Evolutionary conservation across 1,140 invertebrate genomes (phyloP), one percentile per base, ranked within the genome.

Genomic region (Drosophila biarmipes): DNA sequence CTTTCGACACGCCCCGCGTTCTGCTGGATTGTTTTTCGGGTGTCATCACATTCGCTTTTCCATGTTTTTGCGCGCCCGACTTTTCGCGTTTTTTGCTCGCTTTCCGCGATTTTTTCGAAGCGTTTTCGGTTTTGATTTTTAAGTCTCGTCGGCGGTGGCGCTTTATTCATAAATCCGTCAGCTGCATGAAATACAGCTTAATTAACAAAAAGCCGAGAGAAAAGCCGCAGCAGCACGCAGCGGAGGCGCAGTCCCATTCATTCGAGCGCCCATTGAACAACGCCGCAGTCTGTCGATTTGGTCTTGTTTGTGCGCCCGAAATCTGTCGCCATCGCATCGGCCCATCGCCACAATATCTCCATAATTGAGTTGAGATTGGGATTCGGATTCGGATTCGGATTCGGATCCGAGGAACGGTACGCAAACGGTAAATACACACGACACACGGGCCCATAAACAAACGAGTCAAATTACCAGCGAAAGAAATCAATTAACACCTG

Each of bases 401-500:
- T 35, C 42, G 49, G 42, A 34, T 24, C 3, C 2, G 38, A 53
- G 24, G 51, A 58, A 58, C 68, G 67, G 57, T 29, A 42, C 61
- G 62, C 27, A 12, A 81, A 78, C 78, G 53, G 78, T 73, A 78
- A 85, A 80, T 58, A 62, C 43, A 21, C 19, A 17, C 40, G 17
- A 31, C 10, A 31, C 10, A 10, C 29, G 34, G 42, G 31, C 38
- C 42, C 72, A 73, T 43, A 78, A 81, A 73, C 45, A 78, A 81
- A 77, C 62, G 62, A 78, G 27, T 82, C 62, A 82, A 78, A 82
- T 82, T 82, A 82, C 81, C 24, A 72, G 38, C 77, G 61, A 78
- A 68, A 56, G 66, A 82, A 90, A 89, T 84, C 85, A 89, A 89
- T 89, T 89, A 89, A 90, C 84, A 89, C 84, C 76, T 89, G 85